Conservation (phyloP, 2,888 invertebrate genomes). For the Pristionchus exspectatus region DNA sequence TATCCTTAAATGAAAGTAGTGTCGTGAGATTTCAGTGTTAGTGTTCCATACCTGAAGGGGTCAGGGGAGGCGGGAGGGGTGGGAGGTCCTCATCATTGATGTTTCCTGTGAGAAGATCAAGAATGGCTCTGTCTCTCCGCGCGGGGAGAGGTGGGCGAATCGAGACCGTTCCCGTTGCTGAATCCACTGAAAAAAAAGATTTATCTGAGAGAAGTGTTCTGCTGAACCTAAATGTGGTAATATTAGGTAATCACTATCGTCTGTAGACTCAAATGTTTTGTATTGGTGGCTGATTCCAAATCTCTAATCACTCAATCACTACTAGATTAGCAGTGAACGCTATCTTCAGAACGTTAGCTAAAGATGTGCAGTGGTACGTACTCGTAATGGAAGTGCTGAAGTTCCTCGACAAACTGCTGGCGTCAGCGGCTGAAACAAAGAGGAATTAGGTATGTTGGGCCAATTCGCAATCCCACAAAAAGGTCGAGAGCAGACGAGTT, state of each 20-base stretch:
- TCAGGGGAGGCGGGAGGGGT: background rate
- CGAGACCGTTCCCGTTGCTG: background rate
- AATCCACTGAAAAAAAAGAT: slow-evolving; percentile 15
- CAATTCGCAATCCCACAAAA: background rate
- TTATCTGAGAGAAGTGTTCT: too few relatives aligned
- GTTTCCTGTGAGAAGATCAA: slow-evolving; percentile 23
- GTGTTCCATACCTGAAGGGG: background rate
- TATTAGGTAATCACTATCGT: background rate
- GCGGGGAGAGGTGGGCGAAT: slow-evolving; percentile 35
- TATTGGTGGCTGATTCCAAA: too few relatives aligned
- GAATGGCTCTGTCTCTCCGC: background rate
- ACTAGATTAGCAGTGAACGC: too few relatives aligned
- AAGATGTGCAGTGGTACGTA: background rate
- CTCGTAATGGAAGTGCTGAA: slow-evolving; percentile 20
- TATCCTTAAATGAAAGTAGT: background rate
- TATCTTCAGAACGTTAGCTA: background rate
- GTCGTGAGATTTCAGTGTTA: too few relatives aligned
- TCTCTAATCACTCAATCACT: too few relatives aligned
- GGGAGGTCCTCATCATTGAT: slow-evolving; percentile 6
- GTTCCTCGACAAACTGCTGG: background rate
- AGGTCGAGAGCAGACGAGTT: background rate
- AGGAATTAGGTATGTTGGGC: background rate
- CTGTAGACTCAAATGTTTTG: background rate
- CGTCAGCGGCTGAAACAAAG: slow-evolving; percentile 9
- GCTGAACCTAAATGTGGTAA: too few relatives aligned